phyloP scores from a whole-genome alignment of 2,797 vertebrate species.

The Argentina silus region DNA sequence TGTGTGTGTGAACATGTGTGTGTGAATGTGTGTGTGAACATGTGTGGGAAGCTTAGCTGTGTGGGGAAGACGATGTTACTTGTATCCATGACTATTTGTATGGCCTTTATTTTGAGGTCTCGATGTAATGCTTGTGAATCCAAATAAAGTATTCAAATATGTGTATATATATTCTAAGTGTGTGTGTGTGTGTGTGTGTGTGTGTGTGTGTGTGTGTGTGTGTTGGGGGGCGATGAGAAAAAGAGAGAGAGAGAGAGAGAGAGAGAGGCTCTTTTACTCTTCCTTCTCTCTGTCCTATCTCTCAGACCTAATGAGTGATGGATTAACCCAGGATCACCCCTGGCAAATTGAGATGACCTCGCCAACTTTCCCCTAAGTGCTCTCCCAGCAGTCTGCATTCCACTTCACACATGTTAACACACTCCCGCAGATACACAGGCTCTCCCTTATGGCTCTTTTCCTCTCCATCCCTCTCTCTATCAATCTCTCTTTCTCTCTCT shows the following conservation, averaged over 20 bases:
- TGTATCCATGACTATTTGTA: too few species aligned
- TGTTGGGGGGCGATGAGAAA: conserved; percentile 14
- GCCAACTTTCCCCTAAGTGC: conserved; percentile 57
- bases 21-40: background rate
- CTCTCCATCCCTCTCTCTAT: too few species aligned
- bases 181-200: conserved; percentile 11
- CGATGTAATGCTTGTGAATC: too few species aligned
- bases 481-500: background rate
- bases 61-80: too few species aligned
- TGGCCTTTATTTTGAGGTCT: too few species aligned
- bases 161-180: too few species aligned
- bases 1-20: background rate
- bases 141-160: too few species aligned
- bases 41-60: too few species aligned
- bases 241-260: too few species aligned
- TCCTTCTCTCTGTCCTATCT: conserved; percentile 60
- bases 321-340: conserved; percentile 74
- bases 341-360: conserved; percentile 74
- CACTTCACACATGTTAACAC: conserved; percentile 38
- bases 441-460: too few species aligned
- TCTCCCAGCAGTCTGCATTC: conserved; percentile 54
- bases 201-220: background rate
- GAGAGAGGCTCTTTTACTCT: conserved; percentile 40
- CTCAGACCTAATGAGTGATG: conserved; percentile 73
- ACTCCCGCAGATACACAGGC: background rate